Percentiles rank a stretch among this genome's conserved stretches.
Conservation (phyloP, 2,888 invertebrate species). For the Suillia variegata region DNA sequence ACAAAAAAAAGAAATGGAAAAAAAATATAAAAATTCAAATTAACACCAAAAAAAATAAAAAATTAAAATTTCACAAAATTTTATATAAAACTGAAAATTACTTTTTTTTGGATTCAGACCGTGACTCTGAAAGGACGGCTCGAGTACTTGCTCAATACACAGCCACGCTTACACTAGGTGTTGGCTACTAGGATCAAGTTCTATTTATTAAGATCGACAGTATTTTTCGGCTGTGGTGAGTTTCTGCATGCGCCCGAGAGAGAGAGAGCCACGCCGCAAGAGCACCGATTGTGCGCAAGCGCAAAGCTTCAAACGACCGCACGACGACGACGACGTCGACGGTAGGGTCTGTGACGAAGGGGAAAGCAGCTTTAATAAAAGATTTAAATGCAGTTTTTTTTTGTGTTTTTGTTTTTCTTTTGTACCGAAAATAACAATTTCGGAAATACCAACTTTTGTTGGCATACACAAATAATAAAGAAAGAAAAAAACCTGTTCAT, state of each 20-base stretch:
- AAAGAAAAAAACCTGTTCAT: neutral
- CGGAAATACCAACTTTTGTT: slow-evolving; percentile 10
- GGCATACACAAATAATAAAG: slow-evolving; percentile 2
- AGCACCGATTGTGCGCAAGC: no score
- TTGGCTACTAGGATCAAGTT: slow-evolving; percentile 59
- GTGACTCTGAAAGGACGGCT: slow-evolving; percentile 42
- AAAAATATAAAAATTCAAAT: slow-evolving; percentile 24
- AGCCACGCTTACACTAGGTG: slow-evolving; percentile 63
- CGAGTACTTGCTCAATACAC: slow-evolving; percentile 59
- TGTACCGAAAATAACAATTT: neutral
- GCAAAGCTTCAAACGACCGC: no score
- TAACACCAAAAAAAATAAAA: slow-evolving; percentile 25
- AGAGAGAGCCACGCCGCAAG: neutral
- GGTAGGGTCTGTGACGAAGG: neutral
- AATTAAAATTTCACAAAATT: slow-evolving; percentile 26
- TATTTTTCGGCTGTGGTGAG: slow-evolving; percentile 52
- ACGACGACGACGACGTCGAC: neutral
- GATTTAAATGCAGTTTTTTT: neutral
- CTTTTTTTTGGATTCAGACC: slow-evolving; percentile 30
- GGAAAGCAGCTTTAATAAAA: neutral
- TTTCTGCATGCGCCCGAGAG: slow-evolving; percentile 14
- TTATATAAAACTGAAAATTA: slow-evolving; percentile 16
- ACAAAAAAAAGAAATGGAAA: slow-evolving; percentile 19
- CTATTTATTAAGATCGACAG: slow-evolving; percentile 62
- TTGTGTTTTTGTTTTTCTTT: no score